Base-by-base conservation (phyloP, 1,140 invertebrate genomes). In the Polyergus mexicanus region DNA sequence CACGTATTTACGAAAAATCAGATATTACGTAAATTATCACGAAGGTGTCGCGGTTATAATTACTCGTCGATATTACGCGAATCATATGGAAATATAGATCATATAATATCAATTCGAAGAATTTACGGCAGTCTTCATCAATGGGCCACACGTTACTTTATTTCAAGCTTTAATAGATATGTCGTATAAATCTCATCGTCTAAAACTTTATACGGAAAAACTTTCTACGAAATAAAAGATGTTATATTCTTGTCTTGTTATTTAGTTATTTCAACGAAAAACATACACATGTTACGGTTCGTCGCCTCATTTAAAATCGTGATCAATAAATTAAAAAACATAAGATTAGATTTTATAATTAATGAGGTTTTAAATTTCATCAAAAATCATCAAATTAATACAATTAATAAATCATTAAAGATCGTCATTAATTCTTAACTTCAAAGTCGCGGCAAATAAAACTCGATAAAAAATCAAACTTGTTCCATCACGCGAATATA, bases 1-100 rank as follows among this genome's bases (percentile, higher is more conserved):
- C 74, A 69, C 28, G 38, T 7, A 51, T 56, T 63, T 76, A 86
- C 6, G 22, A 6, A 81, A 89, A 89, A 89, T 88, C 87, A 77
- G 87, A 89, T 89, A 86, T 65, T 60, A 32, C 71, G 56, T 63
- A 69, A 89, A 89, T 86, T 77, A 63, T 47, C 22, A 3, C 41
- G 32, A 38, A 54, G 11, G 22, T n/a, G 62, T 63, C 63, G n/a
- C 47, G 47, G 11, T 16, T 19, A 51, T 7, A 38, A n/a, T n/a
- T 25, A 35, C 13, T 16, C 47, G 63, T 85, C 87, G 44, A n/a
- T n/a, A n/a, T 88, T 86, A 88, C 68, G 8, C 81, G 75, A 86
- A 81, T 89, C 69, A 75, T 63, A 1, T 22, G 63, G 81, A 47
- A 71, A 88, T 76, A 76, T 71, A 74, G 62, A 25, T 25, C 44